These are phyloP conservation scores for Megalopta genalis DNA, from an alignment of 1,140 invertebrate species.

Conservation along the genomic window DNA sequence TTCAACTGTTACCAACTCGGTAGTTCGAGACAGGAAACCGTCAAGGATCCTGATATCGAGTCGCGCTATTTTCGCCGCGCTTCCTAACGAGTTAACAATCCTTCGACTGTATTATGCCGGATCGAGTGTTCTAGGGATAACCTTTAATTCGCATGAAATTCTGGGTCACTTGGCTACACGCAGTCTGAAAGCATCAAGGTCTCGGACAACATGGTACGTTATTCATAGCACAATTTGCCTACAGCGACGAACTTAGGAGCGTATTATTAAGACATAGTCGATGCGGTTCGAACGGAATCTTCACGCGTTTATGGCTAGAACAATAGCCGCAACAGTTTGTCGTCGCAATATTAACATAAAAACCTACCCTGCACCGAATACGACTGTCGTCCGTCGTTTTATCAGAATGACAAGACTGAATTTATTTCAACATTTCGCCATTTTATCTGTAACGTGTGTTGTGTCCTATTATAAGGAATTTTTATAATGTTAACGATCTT, in stretches of 20 bases:
- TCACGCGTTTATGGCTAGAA: too few species aligned
- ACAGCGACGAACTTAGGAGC: conserved; percentile 11
- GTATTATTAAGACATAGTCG: not conserved
- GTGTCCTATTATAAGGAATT: too few species aligned
- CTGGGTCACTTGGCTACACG: conserved; percentile 18
- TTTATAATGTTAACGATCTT: too few species aligned
- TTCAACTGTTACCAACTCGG: too few species aligned
- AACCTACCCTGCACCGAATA: too few species aligned
- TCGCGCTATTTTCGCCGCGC: not conserved
- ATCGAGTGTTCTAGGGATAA: not conserved
- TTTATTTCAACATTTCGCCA: too few species aligned
- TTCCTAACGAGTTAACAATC: not conserved
- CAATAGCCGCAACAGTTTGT: too few species aligned
- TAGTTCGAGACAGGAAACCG: not conserved
- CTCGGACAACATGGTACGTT: conserved; percentile 21
- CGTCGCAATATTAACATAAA: too few species aligned
- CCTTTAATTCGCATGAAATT: conserved; percentile 11
- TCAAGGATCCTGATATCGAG: not conserved
- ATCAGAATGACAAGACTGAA: too few species aligned
- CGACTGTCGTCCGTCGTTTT: too few species aligned
- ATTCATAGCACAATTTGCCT: conserved; percentile 36
- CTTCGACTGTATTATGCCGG: not conserved
- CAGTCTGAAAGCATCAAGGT: conserved; percentile 33
- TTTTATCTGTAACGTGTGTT: too few species aligned
- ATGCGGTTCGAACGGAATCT: not conserved